phyloP scores from a whole-genome alignment of 2,797 vertebrate species.

The Menidia menidia region DNA sequence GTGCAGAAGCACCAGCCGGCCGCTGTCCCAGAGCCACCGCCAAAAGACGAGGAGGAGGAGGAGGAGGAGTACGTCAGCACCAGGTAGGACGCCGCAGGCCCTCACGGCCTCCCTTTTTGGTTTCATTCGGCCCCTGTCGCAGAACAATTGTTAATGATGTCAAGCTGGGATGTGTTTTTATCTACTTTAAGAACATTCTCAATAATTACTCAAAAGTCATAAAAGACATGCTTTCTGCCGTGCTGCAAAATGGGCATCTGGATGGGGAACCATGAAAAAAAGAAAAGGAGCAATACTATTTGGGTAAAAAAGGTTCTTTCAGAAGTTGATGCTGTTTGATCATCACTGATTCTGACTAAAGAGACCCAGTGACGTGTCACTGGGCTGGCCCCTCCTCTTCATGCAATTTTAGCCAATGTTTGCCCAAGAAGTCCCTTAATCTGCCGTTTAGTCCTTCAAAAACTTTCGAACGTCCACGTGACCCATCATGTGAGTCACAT shows the following conservation, averaged over 20 bases:
- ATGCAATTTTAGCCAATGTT: not conserved
- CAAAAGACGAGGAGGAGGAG: constrained; percentile 75
- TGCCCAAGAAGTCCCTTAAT: not conserved
- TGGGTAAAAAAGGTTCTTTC: not conserved
- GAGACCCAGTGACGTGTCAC: not conserved
- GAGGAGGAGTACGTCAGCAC: constrained; percentile 91
- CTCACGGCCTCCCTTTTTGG: not conserved
- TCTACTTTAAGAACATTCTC: too few relatives aligned
- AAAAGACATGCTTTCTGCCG: not conserved
- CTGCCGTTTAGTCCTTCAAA: not conserved
- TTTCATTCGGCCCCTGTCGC: not conserved
- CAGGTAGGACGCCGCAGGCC: constrained; percentile 82
- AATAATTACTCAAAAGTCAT: not conserved
- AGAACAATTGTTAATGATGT: not conserved
- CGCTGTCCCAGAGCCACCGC: constrained; percentile 71
- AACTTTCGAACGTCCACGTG: not conserved
- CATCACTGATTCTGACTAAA: not conserved
- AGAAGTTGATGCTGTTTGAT: not conserved
- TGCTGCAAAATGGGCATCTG: not conserved
- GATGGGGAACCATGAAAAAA: not conserved
- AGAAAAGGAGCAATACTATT: not conserved
- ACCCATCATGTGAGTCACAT: not conserved
- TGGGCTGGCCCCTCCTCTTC: not conserved
- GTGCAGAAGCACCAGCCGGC: constrained; percentile 93
- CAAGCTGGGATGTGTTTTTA: not conserved